These are phyloP conservation scores for Xyrauchen texanus DNA, from an alignment of 2,113 vertebrate species.

Conservation along the genomic window DNA sequence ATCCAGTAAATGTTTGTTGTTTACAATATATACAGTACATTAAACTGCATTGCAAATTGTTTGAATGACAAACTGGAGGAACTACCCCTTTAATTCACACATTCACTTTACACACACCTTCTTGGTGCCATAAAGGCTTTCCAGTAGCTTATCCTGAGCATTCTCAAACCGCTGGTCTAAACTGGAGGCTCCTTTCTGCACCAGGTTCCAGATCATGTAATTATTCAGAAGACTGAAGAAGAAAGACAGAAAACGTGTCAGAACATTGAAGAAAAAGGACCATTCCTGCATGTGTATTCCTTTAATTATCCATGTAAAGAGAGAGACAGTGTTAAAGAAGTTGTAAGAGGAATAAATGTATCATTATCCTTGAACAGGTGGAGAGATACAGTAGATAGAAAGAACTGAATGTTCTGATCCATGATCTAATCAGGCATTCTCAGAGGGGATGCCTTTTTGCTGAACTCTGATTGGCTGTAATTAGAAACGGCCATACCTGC, in stretches of 20 bases:
- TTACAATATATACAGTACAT: no score
- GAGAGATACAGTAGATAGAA: no score
- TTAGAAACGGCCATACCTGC: conserved; percentile 69
- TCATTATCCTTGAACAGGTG: not conserved
- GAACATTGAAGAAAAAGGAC: no score
- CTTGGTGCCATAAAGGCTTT: conserved; percentile 93
- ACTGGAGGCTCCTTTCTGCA: conserved; percentile 89
- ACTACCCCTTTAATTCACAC: no score
- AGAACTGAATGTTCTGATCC: not conserved
- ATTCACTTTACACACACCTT: conserved; percentile 75
- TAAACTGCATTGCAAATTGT: no score
- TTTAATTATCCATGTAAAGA: conserved; percentile 5
- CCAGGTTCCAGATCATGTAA: conserved; percentile 97
- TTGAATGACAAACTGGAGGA: no score
- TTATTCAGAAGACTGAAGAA: conserved; percentile 86
- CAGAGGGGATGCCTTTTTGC: not conserved
- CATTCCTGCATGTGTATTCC: not conserved
- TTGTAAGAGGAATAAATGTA: not conserved
- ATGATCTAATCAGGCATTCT: not conserved
- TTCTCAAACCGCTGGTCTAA: conserved; percentile 94
- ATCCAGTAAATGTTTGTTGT: no score
- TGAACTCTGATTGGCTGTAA: conserved; percentile 11
- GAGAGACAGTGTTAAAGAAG: not conserved
- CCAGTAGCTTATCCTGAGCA: conserved; percentile 91
- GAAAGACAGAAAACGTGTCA: not conserved